Conservation (phyloP, 2,797 vertebrate species). For the Cynodonichthys magdalenae region DNA sequence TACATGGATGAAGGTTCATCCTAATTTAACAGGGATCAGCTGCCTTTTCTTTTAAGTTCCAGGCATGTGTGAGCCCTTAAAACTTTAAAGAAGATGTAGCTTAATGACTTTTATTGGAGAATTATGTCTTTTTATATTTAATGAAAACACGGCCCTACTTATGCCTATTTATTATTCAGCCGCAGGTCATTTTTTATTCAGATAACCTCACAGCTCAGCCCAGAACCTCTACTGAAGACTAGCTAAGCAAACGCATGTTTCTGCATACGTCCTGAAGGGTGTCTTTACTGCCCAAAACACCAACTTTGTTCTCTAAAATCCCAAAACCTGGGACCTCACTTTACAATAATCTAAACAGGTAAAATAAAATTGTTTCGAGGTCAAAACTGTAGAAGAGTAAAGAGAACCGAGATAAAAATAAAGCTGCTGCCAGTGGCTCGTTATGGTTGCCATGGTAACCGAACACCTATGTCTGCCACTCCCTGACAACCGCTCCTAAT, state of each 20-base stretch:
- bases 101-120: neutral
- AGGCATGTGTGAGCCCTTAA: neutral
- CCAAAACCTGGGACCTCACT: no score
- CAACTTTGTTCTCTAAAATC: no score
- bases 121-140: slow-evolving; percentile 5
- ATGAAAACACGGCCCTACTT: slow-evolving; percentile 4
- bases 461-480: no score
- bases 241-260: neutral
- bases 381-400: no score
- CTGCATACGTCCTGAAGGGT: no score
- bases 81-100: neutral
- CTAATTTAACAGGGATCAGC: slow-evolving; percentile 3
- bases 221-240: neutral
- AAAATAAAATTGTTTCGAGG: no score
- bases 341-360: no score
- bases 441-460: no score
- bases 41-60: neutral
- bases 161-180: slow-evolving; percentile 5
- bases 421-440: no score
- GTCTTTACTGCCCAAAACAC: no score
- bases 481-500: no score
- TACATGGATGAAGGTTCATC: neutral
- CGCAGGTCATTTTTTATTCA: slow-evolving; percentile 1
- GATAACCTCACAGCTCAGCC: slow-evolving; percentile 7
- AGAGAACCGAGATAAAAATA: no score